Evolutionary conservation across 1,140 invertebrate genomes (phyloP).

Genomic region (Tribolium madens): DNA sequence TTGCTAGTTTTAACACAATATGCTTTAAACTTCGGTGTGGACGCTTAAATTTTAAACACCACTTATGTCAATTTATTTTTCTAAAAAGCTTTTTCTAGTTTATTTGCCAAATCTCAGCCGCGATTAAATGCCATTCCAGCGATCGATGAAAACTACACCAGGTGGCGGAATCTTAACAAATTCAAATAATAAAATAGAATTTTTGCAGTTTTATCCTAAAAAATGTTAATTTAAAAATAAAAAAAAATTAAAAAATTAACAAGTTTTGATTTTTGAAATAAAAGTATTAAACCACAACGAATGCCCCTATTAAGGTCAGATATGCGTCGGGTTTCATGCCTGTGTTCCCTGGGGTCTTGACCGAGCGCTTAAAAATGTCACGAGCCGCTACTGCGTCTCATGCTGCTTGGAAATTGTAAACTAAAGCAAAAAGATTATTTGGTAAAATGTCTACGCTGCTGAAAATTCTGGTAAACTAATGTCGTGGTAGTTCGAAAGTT

Average conservation of each 20-base stretch:
- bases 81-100: neutral
- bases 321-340: neutral
- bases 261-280: too few species aligned
- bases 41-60: constrained; percentile 24
- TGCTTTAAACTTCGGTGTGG: constrained; percentile 23
- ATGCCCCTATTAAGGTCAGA: neutral
- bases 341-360: neutral
- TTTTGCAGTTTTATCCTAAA: too few species aligned
- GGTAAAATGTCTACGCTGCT: neutral
- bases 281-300: neutral
- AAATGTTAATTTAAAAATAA: too few species aligned
- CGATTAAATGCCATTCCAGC: neutral
- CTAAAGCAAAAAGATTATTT: neutral
- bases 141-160: too few species aligned
- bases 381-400: neutral
- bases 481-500: neutral
- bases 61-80: constrained; percentile 21
- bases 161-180: too few species aligned
- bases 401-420: neutral
- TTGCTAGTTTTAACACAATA: constrained; percentile 30
- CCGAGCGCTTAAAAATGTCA: neutral
- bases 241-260: too few species aligned
- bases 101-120: neutral
- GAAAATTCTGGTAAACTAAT: neutral
- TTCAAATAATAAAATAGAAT: too few species aligned